A percentile compares a stretch with the other conserved stretches of the same genome.
These are phyloP conservation scores for Orius laevigatus DNA, from an alignment of 1,140 invertebrate genomes.

Conservation along the genomic window DNA sequence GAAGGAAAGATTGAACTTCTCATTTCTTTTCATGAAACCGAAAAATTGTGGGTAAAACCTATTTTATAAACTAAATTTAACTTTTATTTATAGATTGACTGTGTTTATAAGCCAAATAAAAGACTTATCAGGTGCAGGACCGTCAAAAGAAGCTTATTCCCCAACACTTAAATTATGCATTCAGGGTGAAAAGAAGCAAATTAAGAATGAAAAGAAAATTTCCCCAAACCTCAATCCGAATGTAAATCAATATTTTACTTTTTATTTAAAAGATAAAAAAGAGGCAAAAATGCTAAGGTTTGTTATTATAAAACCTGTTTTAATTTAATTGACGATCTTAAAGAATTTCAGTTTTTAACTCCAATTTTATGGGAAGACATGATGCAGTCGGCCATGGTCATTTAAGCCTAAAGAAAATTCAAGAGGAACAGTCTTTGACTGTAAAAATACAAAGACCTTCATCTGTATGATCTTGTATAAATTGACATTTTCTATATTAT, in stretches of 20 bases:
- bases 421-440: not conserved
- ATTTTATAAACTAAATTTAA: too few species aligned
- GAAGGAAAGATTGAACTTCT: too few species aligned
- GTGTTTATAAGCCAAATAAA: constrained; percentile 1
- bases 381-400: constrained; percentile 11
- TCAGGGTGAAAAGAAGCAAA: constrained; percentile 6
- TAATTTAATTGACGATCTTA: not conserved
- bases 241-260: constrained; percentile 10
- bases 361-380: constrained; percentile 11
- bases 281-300: not conserved
- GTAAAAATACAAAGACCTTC: not conserved
- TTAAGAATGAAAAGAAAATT: constrained; percentile 6
- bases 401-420: constrained; percentile 1
- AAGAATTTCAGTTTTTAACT: constrained; percentile 12
- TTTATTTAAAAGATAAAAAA: constrained; percentile 7
- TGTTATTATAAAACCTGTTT: not conserved
- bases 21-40: too few species aligned
- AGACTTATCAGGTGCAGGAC: constrained; percentile 2
- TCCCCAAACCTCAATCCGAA: not conserved
- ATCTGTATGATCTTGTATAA: not conserved
- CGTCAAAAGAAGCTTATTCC: constrained; percentile 1
- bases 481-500: too few species aligned
- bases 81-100: not conserved
- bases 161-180: constrained; percentile 6
- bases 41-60: too few species aligned